Evolutionary conservation across 2,888 invertebrate genomes (phyloP), one percentile per base, ranked within the genome.

Genomic region (Thyatira batis): DNA sequence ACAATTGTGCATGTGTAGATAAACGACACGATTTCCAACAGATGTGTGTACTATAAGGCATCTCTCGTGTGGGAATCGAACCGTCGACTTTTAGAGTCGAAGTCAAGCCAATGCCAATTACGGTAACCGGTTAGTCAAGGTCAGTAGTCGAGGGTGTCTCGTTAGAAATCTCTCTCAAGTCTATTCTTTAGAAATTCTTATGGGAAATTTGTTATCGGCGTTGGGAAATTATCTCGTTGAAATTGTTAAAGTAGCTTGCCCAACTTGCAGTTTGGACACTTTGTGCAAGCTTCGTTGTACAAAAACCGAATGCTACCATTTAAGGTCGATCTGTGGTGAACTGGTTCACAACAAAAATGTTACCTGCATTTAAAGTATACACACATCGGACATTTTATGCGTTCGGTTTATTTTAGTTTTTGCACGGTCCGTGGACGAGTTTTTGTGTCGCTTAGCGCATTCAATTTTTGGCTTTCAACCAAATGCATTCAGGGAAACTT

Each of bases 271-370:
- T 33, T 33, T 33, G 33, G 3, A 13, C 33, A n/a, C 20, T 51
- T 54, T 33, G 45, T 45, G 25, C 45, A 17, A 39, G 39, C 39
- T 39, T 10, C 3, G 11, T 20, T 20, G 54, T 52, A 53, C 63
- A 75, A 76, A 71, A 77, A 75, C 64, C 52, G 57, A 64, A 53
- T 61, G 53, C 63, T 57, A 62, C 71, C 68, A 67, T 76, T 76
- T 73, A 58, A 61, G 64, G 61, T 60, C 65, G 73, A 69, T 72
- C 69, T 64, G 65, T 63, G 52, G 53, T 43, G 54, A 62, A 71
- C 72, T 52, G 72, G 69, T 74, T 71, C 68, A 54, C 43, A 52
- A 58, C 52, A 55, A 13, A 54, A 54, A 33, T 53, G 54, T 57
- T 57, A 60, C 55, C 51, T 50, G 51, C 51, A 43, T 11, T 39